Evolutionary conservation across 2,797 vertebrate species (phyloP), one percentile per base, ranked within the genome.

Genomic region (Yasuhikotakia modesta): DNA sequence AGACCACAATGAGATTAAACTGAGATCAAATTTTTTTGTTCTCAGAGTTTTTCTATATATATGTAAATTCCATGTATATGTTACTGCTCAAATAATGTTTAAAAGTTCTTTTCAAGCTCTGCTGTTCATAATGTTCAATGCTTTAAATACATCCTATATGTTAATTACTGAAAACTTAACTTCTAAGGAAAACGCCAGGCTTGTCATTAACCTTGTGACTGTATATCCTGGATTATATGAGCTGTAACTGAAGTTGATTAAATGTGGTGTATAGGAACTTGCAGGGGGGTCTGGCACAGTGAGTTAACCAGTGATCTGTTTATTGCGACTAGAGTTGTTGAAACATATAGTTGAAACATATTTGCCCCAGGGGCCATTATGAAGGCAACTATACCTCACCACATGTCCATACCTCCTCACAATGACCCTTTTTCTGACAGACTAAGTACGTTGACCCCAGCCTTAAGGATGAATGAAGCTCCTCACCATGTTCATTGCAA

Each of bases 391-490:
- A 61, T 58, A 30, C 58, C 66, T 70, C 69, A 77, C 67, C 70
- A 74, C 63, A 71, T 76, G 63, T 69, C 67, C 76, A 78, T 66
- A 53, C 74, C 73, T 66, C 52, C 53, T 81, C 74, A 69, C 72
- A 53, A 69, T 43, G 27, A 65, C 58, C 57, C 45, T 60, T 76
- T 39, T 75, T 79, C 70, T 83, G 74, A 73, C 76, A 82, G 78
- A 71, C 69, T 77, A 77, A 77, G 75, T 53, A 78, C 76, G 46
- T 46, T 75, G 70, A 76, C 52, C 65, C 60, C 70, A 71, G 73
- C 73, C 24, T 73, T 53, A 43, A 58, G 64, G 82, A 79, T 76
- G 50, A 75, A 80, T 84, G 35, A 21, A 13, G 64, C 52, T 70
- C 79, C 58, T 73, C 61, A 73, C 67, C 43, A 27, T 58, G 45